Evolutionary conservation across 1,140 invertebrate species (phyloP).

Genomic region (Drosophila pectinifera): DNA sequence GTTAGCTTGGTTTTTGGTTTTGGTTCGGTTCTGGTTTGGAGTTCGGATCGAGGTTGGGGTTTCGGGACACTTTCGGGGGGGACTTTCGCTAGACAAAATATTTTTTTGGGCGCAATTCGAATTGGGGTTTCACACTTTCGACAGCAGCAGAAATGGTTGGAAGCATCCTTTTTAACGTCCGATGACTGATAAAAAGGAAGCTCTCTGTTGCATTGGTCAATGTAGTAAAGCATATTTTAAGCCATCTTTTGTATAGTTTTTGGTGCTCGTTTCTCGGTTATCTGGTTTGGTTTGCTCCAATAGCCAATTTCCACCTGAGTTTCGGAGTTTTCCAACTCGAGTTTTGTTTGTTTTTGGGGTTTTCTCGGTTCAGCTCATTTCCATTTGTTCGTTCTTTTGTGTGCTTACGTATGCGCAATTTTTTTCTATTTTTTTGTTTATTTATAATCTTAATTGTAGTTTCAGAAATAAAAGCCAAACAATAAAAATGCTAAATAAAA

Average conservation of each 20-base stretch:
- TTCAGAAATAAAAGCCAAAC: background rate
- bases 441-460: slow-evolving; percentile 26
- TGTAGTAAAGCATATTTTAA: slow-evolving; percentile 85
- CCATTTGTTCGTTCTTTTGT: slow-evolving; percentile 50
- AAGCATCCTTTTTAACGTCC: slow-evolving; percentile 69
- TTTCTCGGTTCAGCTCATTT: slow-evolving; percentile 24
- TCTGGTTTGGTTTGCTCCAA: slow-evolving; percentile 41
- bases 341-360: slow-evolving; percentile 14
- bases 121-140: slow-evolving; percentile 38
- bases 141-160: slow-evolving; percentile 59
- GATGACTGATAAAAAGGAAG: slow-evolving; percentile 69
- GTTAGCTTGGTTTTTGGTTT: slow-evolving; percentile 27
- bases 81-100: slow-evolving; percentile 57
- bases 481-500: slow-evolving; percentile 3
- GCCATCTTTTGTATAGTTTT: slow-evolving; percentile 84
- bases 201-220: slow-evolving; percentile 78
- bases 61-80: background rate
- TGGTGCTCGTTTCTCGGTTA: slow-evolving; percentile 16
- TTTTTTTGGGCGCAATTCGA: slow-evolving; percentile 60
- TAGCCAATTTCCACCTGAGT: slow-evolving; percentile 34
- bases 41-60: slow-evolving; percentile 4
- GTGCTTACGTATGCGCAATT: slow-evolving; percentile 75
- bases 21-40: slow-evolving; percentile 30
- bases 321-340: background rate
- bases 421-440: slow-evolving; percentile 2